Evolutionary conservation across 2,113 vertebrate species (phyloP), one percentile per base, ranked within the genome.

Genomic region (Larimichthys polyactis): DNA sequence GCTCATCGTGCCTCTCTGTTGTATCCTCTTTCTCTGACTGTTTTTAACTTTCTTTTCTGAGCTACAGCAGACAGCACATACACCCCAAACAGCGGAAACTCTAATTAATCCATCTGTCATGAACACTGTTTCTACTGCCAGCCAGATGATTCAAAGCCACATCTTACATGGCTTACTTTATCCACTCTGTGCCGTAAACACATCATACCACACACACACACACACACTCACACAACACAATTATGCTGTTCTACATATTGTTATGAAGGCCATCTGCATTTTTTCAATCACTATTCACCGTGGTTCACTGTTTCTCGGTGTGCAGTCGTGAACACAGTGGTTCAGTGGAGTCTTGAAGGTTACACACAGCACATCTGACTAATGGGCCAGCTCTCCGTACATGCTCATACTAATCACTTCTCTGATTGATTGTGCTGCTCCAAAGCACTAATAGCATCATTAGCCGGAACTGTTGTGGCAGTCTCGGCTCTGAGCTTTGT

Each of bases 341-440:
- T 75, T 78, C 43, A 84, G 68, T 71, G 2, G 57, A 89, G 84
- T 87, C 78, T 81, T 75, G 78, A 91, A 91, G 92, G 91, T 91
- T 90, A 87, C 24, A 81, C 84, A 79, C 84, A 72, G 81, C 84
- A 68, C 83, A 79, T 82, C 89, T 89, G 83, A 92, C 90, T 92
- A 92, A 95, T 93, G 91, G 78, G 78, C 89, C 71, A 11, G 62
- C 87, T 79, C 88, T 88, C 79, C 79, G 80, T 88, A 89, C 90
- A 88, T 86, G 87, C 87, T 89, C 86, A 90, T 87, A 84, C 86
- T 93, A 93, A 94, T 95, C 90, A 94, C 90, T 90, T 84, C 75
- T 81, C 75, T 90, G 93, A 94, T 93, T 93, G 89, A 95, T 91
- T 83, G 76, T 76, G 81, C 82, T 78, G 85, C 90, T 79, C 59